Evolutionary conservation across 2,797 vertebrate species (phyloP), one percentile per base, ranked within the genome.

Genomic region (Diglossa cyanea): DNA sequence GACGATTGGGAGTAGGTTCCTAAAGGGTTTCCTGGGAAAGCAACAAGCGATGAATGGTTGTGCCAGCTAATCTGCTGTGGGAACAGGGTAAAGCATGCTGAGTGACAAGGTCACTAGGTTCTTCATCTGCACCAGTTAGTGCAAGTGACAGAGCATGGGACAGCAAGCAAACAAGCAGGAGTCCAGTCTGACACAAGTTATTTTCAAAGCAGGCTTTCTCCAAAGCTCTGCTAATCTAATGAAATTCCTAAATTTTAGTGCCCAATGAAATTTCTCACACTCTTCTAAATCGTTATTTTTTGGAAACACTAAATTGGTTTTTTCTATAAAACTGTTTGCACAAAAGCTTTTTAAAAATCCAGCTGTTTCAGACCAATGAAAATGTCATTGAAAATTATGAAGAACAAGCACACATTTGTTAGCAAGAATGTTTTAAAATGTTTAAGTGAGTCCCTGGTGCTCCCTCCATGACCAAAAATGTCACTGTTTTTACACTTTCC

Each of bases 11-110:
- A 96, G 78, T 17, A 70, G 66, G 65, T 77, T 96, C 90, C 77
- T 92, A 60, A 54, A 90, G 33, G 37, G 55, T 70, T 96, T 96
- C 93, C 93, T 91, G 66, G 90, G 90, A 96, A 97, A 72, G 73
- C 58, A 90, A 68, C 48, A 84, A 82, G 57, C 88, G 87, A 95
- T 86, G 90, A 94, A 93, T 79, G 80, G 88, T 45, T 77, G 57
- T 94, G 93, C 55, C 85, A 80, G 80, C 48, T 96, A 92, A 94
- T 95, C 79, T 91, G 82, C 88, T 90, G 86, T 89, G 80, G 88
- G 94, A 96, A 94, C 63, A 19, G 72, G 47, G 62, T 61, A 92
- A 73, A 89, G 65, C 74, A 65, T 8, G 72, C 75, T 50, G 75
- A 77, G 48, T 51, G 90, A 84, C 73, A 77, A 78, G 78, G 87